Evolutionary conservation across 2,113 vertebrate species (phyloP).

Genomic region (Xiphophorus maculatus): DNA sequence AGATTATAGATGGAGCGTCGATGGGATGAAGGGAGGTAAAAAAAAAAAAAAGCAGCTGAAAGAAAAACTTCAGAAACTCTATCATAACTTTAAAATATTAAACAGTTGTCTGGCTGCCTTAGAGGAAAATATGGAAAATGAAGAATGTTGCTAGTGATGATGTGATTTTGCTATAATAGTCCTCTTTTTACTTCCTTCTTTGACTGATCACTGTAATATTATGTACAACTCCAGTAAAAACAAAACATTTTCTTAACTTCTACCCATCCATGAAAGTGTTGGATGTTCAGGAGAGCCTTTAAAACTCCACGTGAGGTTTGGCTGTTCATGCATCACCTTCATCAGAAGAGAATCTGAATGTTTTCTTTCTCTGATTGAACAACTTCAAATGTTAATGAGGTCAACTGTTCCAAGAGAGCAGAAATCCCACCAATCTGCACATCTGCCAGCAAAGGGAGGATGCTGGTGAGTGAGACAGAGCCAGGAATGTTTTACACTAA

Average conservation of each 20-base stretch:
- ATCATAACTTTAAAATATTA: neutral
- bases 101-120: neutral
- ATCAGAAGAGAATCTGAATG: neutral
- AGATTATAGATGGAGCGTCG: neutral
- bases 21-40: neutral
- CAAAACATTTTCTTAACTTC: too few species aligned
- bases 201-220: neutral
- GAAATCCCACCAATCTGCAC: neutral
- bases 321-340: neutral
- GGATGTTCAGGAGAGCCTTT: neutral
- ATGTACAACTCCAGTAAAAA: neutral
- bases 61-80: neutral
- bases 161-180: too few species aligned
- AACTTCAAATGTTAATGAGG: slow-evolving; percentile 6
- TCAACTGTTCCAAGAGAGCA: slow-evolving; percentile 4
- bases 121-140: neutral
- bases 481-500: slow-evolving; percentile 19
- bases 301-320: too few species aligned
- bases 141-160: neutral
- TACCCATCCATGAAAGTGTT: neutral
- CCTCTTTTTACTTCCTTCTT: too few species aligned
- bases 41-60: neutral
- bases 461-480: slow-evolving; percentile 3
- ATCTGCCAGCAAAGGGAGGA: slow-evolving; percentile 14
- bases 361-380: neutral